These are phyloP conservation scores for Sesia apiformis DNA, from an alignment of 2,888 invertebrate genomes.

Conservation along the genomic window DNA sequence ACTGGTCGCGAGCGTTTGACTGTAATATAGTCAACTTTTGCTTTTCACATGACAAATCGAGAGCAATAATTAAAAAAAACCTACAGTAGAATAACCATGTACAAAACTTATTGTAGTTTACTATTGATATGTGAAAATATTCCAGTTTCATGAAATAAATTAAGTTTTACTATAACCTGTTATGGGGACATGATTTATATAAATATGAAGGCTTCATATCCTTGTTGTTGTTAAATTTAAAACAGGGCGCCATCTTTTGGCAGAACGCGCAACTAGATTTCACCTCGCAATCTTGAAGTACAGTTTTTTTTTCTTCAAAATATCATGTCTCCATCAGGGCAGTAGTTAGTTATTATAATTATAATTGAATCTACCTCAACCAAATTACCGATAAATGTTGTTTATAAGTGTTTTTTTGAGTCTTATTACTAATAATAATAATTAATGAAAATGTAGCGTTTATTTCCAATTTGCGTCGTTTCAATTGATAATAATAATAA, in stretches of 20 bases:
- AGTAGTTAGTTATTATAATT: conserved; percentile 42
- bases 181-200: no score
- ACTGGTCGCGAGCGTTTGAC: no score
- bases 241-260: neutral
- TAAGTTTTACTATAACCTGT: no score
- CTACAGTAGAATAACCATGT: no score
- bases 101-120: no score
- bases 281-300: neutral
- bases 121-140: no score
- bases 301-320: neutral
- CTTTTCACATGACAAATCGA: no score
- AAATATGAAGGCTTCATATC: no score
- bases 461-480: conserved; percentile 20
- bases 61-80: no score
- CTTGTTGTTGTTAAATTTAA: no score
- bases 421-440: conserved; percentile 48
- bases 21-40: no score
- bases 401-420: conserved; percentile 70
- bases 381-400: conserved; percentile 70
- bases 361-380: conserved; percentile 67
- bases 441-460: conserved; percentile 45
- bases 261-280: neutral
- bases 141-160: no score
- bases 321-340: conserved; percentile 19
- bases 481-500: conserved; percentile 48